A percentile compares a stretch with the other conserved stretches of the same genome.
These are phyloP conservation scores for Tapera naevia DNA, from an alignment of 2,797 vertebrate genomes.

Conservation along the genomic window DNA sequence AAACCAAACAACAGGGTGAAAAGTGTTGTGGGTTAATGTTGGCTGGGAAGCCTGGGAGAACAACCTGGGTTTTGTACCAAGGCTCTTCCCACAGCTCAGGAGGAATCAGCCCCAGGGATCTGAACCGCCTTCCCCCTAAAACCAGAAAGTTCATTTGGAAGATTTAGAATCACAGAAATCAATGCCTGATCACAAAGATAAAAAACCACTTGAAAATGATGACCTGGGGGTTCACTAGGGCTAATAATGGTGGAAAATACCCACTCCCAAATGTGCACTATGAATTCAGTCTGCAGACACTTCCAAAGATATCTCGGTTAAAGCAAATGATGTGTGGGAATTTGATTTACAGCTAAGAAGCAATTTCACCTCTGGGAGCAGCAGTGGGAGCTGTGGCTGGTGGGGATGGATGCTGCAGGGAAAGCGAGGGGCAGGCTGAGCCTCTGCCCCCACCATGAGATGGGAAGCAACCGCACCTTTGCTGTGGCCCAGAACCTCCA, in stretches of 20 bases:
- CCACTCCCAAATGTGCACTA: not conserved
- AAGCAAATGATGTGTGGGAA: not conserved
- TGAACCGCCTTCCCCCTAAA: rapidly evolving
- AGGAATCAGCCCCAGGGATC: not conserved
- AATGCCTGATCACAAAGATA: not conserved
- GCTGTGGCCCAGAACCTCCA: not conserved
- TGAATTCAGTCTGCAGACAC: not conserved
- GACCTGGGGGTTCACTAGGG: conserved; percentile 29
- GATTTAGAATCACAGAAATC: not conserved
- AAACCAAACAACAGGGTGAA: not conserved
- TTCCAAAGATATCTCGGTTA: not conserved
- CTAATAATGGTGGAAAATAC: not conserved
- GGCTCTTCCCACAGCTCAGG: not conserved
- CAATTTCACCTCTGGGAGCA: not conserved
- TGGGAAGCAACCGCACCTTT: not conserved
- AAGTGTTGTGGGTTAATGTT: not conserved
- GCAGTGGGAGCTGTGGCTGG: not conserved
- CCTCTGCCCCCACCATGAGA: rapidly evolving
- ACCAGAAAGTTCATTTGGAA: not conserved
- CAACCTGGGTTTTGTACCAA: not conserved
- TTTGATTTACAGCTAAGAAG: not conserved
- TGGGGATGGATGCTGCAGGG: not conserved
- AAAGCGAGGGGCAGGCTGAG: not conserved
- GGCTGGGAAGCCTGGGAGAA: not conserved
- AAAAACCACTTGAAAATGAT: not conserved